Evolutionary conservation across 2,888 invertebrate genomes (phyloP).

Genomic region (Sericinus montela): DNA sequence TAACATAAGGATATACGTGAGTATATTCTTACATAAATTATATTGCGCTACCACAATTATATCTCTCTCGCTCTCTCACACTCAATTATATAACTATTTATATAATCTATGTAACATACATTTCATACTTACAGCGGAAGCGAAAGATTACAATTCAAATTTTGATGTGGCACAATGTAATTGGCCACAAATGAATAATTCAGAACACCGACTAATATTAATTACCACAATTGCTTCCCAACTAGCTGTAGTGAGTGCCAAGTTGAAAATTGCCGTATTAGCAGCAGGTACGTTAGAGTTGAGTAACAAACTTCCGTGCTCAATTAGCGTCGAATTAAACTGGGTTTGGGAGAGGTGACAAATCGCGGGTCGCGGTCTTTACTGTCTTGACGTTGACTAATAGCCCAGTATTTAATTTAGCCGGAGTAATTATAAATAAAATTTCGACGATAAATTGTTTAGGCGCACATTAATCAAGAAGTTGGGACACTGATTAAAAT

Average conservation of each 20-base stretch:
- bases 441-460: slow-evolving; percentile 76
- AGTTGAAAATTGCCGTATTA: slow-evolving; percentile 52
- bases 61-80: too few relatives aligned
- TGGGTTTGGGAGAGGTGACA: slow-evolving; percentile 69
- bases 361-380: slow-evolving; percentile 71
- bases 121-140: background rate
- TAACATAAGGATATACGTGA: background rate
- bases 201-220: slow-evolving; percentile 45
- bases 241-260: slow-evolving; percentile 44
- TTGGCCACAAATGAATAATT: slow-evolving; percentile 42
- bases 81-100: too few relatives aligned
- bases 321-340: slow-evolving; percentile 75
- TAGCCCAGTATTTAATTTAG: slow-evolving; percentile 72
- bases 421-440: slow-evolving; percentile 77
- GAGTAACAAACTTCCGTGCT: slow-evolving; percentile 61
- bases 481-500: slow-evolving; percentile 81
- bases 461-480: slow-evolving; percentile 78
- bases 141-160: background rate
- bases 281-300: slow-evolving; percentile 47
- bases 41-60: too few relatives aligned
- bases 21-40: background rate
- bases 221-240: slow-evolving; percentile 42
- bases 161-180: background rate
- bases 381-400: slow-evolving; percentile 71
- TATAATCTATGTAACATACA: background rate